Percentiles rank a stretch among this genome's conserved stretches.
These are phyloP conservation scores for Crotalus tigris DNA, from an alignment of 2,113 vertebrate genomes.

Conservation along the genomic window DNA sequence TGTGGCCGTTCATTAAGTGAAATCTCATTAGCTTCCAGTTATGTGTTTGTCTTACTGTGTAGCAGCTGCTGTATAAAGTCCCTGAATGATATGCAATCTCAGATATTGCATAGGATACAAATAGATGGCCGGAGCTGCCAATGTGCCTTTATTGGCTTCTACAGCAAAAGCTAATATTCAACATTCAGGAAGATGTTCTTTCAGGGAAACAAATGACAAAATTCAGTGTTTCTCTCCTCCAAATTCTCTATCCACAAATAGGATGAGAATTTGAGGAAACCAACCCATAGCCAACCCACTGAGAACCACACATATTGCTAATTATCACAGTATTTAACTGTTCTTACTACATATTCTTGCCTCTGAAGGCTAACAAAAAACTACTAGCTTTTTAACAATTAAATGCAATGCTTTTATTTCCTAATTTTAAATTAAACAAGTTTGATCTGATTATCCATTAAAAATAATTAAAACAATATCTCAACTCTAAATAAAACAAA, in stretches of 20 bases:
- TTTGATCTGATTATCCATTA: not conserved
- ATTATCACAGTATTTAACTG: not conserved
- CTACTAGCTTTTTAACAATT: not conserved
- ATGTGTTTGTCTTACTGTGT: not conserved
- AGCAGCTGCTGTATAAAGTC: not conserved
- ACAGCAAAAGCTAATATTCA: not conserved
- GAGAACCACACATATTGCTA: not conserved
- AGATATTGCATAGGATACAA: not conserved
- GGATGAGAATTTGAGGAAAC: not conserved
- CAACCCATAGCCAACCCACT: not conserved
- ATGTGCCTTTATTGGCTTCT: not conserved
- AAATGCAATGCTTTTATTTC: not conserved
- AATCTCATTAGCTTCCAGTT: not conserved
- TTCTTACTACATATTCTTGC: not conserved
- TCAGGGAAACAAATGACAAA: not conserved
- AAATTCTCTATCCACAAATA: not conserved
- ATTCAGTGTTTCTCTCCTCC: not conserved
- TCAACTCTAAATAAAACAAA: slow-evolving; percentile 10
- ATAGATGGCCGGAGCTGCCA: not conserved
- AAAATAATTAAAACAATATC: slow-evolving; percentile 6
- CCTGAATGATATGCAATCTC: not conserved
- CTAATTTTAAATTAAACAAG: slow-evolving; percentile 7
- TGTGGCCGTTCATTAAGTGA: not conserved
- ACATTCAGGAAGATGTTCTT: not conserved
- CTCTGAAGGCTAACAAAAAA: not conserved